Base-by-base conservation (phyloP, 2,113 vertebrate genomes). In the Pelobates fuscus region DNA sequence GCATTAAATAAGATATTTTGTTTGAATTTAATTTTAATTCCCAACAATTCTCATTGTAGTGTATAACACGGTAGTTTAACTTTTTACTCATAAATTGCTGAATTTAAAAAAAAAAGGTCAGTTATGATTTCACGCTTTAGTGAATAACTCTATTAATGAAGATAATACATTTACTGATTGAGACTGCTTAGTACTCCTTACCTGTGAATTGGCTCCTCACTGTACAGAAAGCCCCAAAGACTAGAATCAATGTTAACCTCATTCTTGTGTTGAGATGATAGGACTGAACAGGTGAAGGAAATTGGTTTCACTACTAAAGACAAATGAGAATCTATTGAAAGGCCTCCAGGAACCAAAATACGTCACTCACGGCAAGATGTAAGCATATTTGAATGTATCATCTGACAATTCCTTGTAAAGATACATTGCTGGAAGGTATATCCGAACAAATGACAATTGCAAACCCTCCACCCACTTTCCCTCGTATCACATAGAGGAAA, bases 201-300 rank as follows among this genome's bases (percentile, higher is more conserved):
- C 71, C 71, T 59, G 37, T 58, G 5, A 75, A 75, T 4, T 46
- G 49, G 17, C 30, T 46, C 63, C 41, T 57, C 21, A 24, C 63
- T 12, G 8, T 18, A 46, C 71, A 15, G 62, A 59, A 18, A 27
- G 57, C 58, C 18, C 6, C n/a, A 44, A 67, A 21, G 14, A 41
- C 41, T 23, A 67, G 57, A 17, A 75, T 4, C 5, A 67, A 18
- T 23, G 29, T 23, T 17, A 30, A 23, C 62, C 23, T 54, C 71
- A 75, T 75, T 21, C 5, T 55, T 10, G 52, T 6, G 5, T 14
- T 15, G 32, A 26, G n/a, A 37, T 15, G 32, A 43, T 17, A 37
- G n/a, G n/a, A 66, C 32, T 43, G 8, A 66, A 27, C 52, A 46
- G 52, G 6, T 59, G 44, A 2, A 30, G 2, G 17, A 67, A 18